phyloP scores from a whole-genome alignment of 1,140 invertebrate species.

The Aphidius gifuensis region DNA sequence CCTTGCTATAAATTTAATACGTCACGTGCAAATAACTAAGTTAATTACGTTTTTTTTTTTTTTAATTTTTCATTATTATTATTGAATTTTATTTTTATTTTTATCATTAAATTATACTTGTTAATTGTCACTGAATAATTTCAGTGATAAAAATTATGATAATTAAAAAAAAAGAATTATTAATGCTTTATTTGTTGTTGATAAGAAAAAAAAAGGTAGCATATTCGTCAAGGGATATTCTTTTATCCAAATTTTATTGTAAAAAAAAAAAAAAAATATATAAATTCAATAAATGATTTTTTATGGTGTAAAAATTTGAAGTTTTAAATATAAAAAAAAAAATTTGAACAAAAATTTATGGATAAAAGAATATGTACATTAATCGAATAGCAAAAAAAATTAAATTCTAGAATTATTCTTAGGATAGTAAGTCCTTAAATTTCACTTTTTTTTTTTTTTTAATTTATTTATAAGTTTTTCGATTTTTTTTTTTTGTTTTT shows the following conservation, averaged over 20 bases:
- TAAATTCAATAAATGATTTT: too few relatives aligned
- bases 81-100: conserved; percentile 22
- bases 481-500: too few relatives aligned
- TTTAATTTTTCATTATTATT: conserved; percentile 13
- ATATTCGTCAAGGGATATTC: neutral
- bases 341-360: neutral
- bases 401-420: conserved; percentile 10
- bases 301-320: neutral
- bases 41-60: conserved; percentile 18
- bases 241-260: neutral
- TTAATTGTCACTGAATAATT: conserved; percentile 17
- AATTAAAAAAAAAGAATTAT: neutral
- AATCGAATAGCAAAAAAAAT: neutral
- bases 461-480: neutral
- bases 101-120: conserved; percentile 17
- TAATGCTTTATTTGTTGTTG: neutral
- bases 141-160: conserved; percentile 20
- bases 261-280: neutral
- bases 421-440: conserved; percentile 11
- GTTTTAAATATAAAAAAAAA: conserved; percentile 1
- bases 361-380: conserved; percentile 7
- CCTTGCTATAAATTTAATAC: conserved; percentile 34
- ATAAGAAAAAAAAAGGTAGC: conserved; percentile 8
- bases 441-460: conserved; percentile 4
- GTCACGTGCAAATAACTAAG: conserved; percentile 32